A percentile compares a stretch with the other conserved stretches of the same genome.
These are phyloP conservation scores for Sylvilagus floridanus DNA, from an alignment of 2,797 vertebrate species.

Conservation along the genomic window DNA sequence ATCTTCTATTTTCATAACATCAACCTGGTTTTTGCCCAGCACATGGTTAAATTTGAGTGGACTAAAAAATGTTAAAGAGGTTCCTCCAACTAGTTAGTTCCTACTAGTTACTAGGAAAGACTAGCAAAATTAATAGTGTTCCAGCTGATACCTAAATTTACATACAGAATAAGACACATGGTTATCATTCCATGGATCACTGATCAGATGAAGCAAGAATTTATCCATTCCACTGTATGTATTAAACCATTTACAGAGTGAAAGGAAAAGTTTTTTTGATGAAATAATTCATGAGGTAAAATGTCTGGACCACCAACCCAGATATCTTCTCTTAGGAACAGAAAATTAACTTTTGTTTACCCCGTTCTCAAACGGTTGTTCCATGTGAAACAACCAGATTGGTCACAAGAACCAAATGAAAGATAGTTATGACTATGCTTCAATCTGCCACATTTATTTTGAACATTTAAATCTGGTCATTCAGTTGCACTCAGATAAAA, in stretches of 20 bases:
- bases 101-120: neutral
- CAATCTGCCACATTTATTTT: neutral
- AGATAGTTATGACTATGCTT: neutral
- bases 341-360: neutral
- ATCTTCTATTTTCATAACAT: neutral
- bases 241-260: neutral
- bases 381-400: neutral
- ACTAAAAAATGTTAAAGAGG: neutral
- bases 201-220: neutral
- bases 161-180: neutral
- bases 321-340: neutral
- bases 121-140: neutral
- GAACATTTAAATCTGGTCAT: neutral
- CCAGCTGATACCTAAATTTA: neutral
- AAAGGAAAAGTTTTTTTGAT: neutral
- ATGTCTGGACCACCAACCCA: neutral
- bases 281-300: neutral
- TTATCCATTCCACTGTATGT: neutral
- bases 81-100: neutral
- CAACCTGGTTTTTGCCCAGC: neutral
- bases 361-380: neutral
- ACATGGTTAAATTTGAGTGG: neutral
- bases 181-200: neutral
- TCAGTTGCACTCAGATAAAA: neutral
- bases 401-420: neutral